Base-by-base conservation (phyloP, 2,797 vertebrate species). In the Apogon hyalosoma region DNA sequence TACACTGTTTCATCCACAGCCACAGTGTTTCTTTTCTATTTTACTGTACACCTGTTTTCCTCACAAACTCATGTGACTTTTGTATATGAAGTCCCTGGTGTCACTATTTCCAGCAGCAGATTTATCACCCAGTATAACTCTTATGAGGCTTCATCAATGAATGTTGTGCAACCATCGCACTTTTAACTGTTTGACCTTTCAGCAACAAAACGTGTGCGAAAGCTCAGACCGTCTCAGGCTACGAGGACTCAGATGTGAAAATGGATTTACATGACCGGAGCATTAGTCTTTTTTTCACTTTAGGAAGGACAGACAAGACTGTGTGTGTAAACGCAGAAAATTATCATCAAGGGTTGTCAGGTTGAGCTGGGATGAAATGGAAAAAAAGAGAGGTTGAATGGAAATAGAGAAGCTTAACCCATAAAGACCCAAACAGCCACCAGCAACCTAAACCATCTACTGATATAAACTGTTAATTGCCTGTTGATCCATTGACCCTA, bases 221-320 rank as follows among this genome's bases (percentile, higher is more conserved):
- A 51, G 49, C 55, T 59, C 61, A n/a, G 4, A 47, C 33, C 14
- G n/a, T 19, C 24, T 64, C 18, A 33, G 36, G 42, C 5, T 49
- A 10, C 7, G 1, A 12, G 7, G 5, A 19, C 12, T n/a, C 6
- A 33, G 43, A 18, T 51, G 49, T 42, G 42, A 36, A 51, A 67
- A 58, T 60, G 7, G 16, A 68, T 65, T 12, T 13, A 65, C 36
- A 52, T 64, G 54, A 61, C 52, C 55, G 47, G 12, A 56, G 56
- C 48, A 6, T 50, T 62, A 57, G 55, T 54, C 4, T 45, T 41
- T 66, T 81, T 33, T 33, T 61, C n/a, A 28, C 51, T 61, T 45
- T 8, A 67, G 51, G 77, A 39, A 46, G 24, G 54, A 47, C 52
- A 24, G 24, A 50, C 9, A 53, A 54, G 42, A 47, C 46, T 19